Evolutionary conservation across 64 coral and sea anemone species (phyloP), one percentile per base, ranked within the genome.

Genomic region (Montipora capricornis): DNA sequence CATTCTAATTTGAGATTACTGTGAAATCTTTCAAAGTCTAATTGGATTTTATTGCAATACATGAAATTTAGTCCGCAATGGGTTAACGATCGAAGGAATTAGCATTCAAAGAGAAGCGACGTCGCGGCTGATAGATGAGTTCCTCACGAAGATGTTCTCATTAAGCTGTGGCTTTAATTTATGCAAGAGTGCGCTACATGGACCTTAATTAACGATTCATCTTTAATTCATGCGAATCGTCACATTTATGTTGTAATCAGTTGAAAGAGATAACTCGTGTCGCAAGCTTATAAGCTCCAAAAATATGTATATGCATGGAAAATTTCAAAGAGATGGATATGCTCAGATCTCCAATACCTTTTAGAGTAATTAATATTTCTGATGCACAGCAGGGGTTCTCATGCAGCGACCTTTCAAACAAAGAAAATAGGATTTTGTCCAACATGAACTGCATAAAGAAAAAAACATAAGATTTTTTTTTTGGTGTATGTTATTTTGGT

Each of bases 41-140:
- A 86, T 86, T 86, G 62, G 82, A 86, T 86, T 86, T 86, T 86
- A 86, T 86, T 86, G 49, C 82, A 73, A 73, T 64, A 68, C 62
- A 9, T 86, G 6, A 86, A 86, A 70, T 20, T 12, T 15, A 86
- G 17, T 70, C 66, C 10, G 62, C 82, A 71, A 50, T 68, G 19
- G 29, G 19, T 6, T 13, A 16, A 7, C 13, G 20, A 17, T 68
- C 45, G 44, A 48, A 22, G 60, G 66, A 86, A 69, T 48, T 86
- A 50, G 6, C 46, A 10, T 2, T 49, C 46, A 50, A 86, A 73
- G 8, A 82, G 58, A 45, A 24, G 9, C 66, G 45, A 64, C 45
- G 49, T 49, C 47, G 67, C 8, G 68, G 59, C 67, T 9, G 45
- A 70, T 47, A 45, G 17, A 49, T 70, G 47, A 57, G 79, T 82